Conservation (phyloP, 1,140 invertebrate genomes). For the Antheraea pernyi region DNA sequence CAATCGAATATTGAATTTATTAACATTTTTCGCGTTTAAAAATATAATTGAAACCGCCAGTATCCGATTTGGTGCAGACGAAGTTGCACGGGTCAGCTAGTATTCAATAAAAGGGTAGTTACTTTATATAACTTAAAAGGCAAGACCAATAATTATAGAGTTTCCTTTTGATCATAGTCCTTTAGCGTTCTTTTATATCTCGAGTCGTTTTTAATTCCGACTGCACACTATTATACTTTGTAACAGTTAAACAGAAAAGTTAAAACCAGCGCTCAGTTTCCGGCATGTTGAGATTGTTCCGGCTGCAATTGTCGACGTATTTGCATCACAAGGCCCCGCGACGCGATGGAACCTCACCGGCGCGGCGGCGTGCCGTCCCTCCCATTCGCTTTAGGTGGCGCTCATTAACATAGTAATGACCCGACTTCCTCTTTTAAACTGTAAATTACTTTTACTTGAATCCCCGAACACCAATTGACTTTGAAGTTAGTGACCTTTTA, state of each 20-base stretch:
- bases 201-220: not conserved
- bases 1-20: too few species aligned
- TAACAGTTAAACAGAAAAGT: not conserved
- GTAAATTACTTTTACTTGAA: not conserved
- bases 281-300: constrained; percentile 1
- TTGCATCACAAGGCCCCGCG: constrained; percentile 22
- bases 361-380: too few species aligned
- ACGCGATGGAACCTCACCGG: not conserved
- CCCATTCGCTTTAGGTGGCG: constrained; percentile 1
- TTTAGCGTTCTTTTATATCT: not conserved
- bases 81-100: too few species aligned
- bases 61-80: too few species aligned
- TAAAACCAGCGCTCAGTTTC: constrained; percentile 2
- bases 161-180: not conserved
- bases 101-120: too few species aligned
- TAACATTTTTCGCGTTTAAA: too few species aligned
- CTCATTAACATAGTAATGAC: constrained; percentile 3
- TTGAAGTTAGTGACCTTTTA: not conserved
- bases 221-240: not conserved
- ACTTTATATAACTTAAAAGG: too few species aligned
- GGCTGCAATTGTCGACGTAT: constrained; percentile 19
- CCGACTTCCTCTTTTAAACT: constrained; percentile 2
- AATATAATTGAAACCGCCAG: too few species aligned
- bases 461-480: not conserved
- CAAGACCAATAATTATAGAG: too few species aligned